Evolutionary conservation across 1,140 invertebrate species (phyloP).

Genomic region (Brachionus rotundiformis): DNA sequence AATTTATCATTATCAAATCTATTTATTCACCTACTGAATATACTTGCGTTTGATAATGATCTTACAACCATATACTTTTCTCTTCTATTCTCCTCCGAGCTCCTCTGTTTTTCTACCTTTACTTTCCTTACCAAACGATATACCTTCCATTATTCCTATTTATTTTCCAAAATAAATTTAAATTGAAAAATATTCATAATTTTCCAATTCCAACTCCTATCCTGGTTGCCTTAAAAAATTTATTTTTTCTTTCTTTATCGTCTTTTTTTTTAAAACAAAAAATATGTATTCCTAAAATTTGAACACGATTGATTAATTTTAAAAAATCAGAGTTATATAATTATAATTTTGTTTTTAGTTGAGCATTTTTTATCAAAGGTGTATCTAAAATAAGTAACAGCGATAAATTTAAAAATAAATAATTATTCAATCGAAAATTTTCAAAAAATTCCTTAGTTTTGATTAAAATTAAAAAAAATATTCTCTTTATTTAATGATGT

Average conservation of each 20-base stretch:
- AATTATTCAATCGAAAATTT: constrained; percentile 12
- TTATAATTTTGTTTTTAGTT: neutral
- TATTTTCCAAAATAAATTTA: neutral
- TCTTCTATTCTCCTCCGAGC: neutral
- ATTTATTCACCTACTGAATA: constrained; percentile 50
- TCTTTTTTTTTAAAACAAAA: neutral
- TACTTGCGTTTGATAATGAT: constrained; percentile 33
- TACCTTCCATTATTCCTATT: neutral
- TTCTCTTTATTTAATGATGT: neutral
- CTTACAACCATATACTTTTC: constrained; percentile 11
- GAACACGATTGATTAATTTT: neutral
- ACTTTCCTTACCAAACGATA: constrained; percentile 8
- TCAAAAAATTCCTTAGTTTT: neutral
- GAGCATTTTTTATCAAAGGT: neutral
- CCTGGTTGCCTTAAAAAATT: neutral
- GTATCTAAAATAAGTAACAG: neutral
- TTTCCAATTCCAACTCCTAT: neutral
- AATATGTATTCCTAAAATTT: neutral
- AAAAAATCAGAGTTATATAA: neutral
- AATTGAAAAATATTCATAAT: neutral
- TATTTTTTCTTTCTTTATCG: neutral
- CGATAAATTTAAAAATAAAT: neutral
- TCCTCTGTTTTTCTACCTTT: neutral
- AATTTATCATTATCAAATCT: constrained; percentile 46
- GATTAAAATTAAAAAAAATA: neutral